Evolutionary conservation across 2,797 vertebrate genomes (phyloP), one percentile per base, ranked within the genome.

Genomic region (Holocentrus rufus): DNA sequence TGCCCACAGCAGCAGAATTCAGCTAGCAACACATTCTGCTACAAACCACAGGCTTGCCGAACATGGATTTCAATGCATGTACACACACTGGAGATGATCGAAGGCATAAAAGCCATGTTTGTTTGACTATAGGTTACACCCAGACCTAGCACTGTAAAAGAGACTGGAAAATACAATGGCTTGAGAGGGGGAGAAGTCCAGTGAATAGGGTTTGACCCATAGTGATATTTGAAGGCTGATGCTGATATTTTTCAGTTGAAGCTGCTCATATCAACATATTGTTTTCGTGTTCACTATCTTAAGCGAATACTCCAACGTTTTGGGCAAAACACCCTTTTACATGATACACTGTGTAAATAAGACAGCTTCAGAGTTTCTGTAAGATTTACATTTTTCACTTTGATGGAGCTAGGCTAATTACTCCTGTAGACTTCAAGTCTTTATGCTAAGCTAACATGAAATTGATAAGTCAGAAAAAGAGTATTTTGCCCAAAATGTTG

Each of bases 41-140:
- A 34, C 30, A 39, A 58, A 58, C 69, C 75, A 58, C 50, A 72
- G 27, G 53, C 57, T 46, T 20, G 18, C 6, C n/a, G n/a, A 22
- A 13, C 57, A 59, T 14, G 5, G 20, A 15, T 47, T 71, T 77
- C 50, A 79, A 46, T 30, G 36, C 42, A 49, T 1, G 53, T 15
- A 53, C 59, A 23, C 23, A 72, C 60, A 68, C 25, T 9, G 22
- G 27, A 71, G 17, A 5, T 0, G 18, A 66, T 73, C 23, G 72
- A 81, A 83, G 63, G 23, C 17, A 2, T 18, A 0, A 39, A 34
- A 17, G 6, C 20, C 47, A 10, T 23, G 60, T 69, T 72, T 76
- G 69, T 73, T 64, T 59, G 42, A 18, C 67, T 70, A 6, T 49
- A 50, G 70, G 85, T 80, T 68, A 83, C 85, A 65, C 75, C 78